These are phyloP conservation scores for Bombus breviceps DNA, from an alignment of 1,140 invertebrate genomes.

Conservation along the genomic window DNA sequence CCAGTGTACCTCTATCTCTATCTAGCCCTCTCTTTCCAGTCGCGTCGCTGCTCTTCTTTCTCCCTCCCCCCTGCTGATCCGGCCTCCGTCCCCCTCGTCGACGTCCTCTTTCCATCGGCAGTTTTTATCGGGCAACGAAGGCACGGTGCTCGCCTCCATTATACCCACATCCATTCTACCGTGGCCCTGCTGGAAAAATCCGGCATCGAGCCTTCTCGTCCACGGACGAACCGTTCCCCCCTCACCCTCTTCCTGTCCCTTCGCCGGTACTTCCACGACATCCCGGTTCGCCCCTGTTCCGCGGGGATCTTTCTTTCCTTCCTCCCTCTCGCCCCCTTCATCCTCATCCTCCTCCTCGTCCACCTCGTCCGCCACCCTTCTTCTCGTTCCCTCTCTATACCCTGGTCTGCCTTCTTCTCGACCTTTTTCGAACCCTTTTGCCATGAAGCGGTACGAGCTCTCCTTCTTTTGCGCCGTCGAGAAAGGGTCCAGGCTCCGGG, in stretches of 20 bases:
- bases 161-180: slow-evolving; percentile 68
- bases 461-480: slow-evolving; percentile 8
- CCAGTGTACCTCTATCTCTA: slow-evolving; percentile 21
- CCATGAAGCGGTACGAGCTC: background rate
- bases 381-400: background rate
- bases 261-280: slow-evolving; percentile 46
- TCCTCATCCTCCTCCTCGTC: background rate
- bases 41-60: slow-evolving; percentile 58
- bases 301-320: slow-evolving; percentile 74
- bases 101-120: slow-evolving; percentile 62
- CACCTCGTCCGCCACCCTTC: background rate
- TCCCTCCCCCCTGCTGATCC: slow-evolving; percentile 45
- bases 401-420: background rate
- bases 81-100: slow-evolving; percentile 62
- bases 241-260: slow-evolving; percentile 65
- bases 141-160: slow-evolving; percentile 68
- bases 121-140: slow-evolving; percentile 69
- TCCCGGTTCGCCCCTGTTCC: slow-evolving; percentile 68
- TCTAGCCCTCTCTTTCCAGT: slow-evolving; percentile 46
- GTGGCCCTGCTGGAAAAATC: slow-evolving; percentile 64
- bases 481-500: background rate
- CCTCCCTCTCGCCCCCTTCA: background rate
- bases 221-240: slow-evolving; percentile 37
- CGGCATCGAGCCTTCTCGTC: slow-evolving; percentile 54
- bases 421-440: slow-evolving; percentile 50